Conservation (phyloP, 2,113 vertebrate species). For the Sylvia atricapilla region DNA sequence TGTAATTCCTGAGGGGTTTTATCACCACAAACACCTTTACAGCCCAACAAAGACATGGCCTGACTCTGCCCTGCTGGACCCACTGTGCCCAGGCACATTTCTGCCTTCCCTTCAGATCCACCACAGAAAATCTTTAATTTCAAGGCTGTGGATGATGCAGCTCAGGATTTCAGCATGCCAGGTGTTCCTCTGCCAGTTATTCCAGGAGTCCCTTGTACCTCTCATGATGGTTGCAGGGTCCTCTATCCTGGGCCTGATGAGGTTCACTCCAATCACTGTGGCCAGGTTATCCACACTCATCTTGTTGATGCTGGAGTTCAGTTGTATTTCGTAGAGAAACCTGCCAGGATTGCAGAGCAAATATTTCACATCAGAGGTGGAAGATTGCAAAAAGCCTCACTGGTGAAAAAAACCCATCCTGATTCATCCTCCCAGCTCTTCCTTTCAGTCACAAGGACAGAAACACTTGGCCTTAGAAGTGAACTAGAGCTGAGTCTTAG, state of each 20-base stretch:
- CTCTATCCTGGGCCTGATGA: constrained; percentile 89
- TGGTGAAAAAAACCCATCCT: not conserved
- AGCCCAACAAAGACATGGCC: not conserved
- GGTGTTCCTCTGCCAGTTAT: not conserved
- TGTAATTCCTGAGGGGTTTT: not conserved
- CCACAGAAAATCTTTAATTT: not conserved
- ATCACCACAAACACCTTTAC: not conserved
- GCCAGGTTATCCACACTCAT: constrained; percentile 98
- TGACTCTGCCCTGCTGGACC: not conserved
- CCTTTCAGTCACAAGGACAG: not conserved
- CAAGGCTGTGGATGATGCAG: not conserved
- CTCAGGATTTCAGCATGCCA: not conserved
- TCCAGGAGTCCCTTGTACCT: constrained; percentile 69
- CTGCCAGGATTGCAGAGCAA: constrained; percentile 61
- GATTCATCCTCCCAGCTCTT: not conserved
- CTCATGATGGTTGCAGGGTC: constrained; percentile 93
- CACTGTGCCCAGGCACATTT: not conserved
- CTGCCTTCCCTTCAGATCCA: not conserved
- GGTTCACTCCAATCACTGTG: constrained; percentile 95
- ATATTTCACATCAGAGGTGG: not conserved
- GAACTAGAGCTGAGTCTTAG: not conserved
- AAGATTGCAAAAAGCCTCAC: not conserved
- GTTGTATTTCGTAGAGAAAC: constrained; percentile 91
- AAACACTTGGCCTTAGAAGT: not conserved
- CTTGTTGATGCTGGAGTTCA: constrained; percentile 87